Percentiles rank a stretch among this genome's conserved stretches.
Evolutionary conservation across 2,797 vertebrate genomes (phyloP).

Genomic region (Chaenodraco wilsoni): DNA sequence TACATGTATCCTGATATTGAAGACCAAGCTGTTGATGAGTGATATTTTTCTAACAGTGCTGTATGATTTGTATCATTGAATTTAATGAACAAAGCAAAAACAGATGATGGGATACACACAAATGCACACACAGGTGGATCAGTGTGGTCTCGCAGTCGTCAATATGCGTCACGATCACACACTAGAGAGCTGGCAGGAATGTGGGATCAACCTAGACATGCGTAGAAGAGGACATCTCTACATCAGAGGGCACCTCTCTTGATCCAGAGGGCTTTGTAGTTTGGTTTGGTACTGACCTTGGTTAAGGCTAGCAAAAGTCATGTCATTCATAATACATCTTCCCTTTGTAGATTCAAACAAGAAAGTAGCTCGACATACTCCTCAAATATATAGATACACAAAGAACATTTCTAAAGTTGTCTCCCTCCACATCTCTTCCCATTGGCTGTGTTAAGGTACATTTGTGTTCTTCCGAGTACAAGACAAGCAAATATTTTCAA

Average conservation of each 20-base stretch:
- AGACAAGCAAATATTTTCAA: not conserved
- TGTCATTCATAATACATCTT: not conserved
- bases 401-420: not conserved
- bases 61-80: not conserved
- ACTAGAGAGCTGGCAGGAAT: no score
- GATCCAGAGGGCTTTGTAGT: not conserved
- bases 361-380: not conserved
- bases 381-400: not conserved
- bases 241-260: not conserved
- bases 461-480: no score
- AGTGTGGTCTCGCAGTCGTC: not conserved
- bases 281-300: not conserved
- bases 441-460: not conserved
- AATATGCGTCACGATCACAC: not conserved
- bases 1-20: no score
- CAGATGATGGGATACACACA: not conserved
- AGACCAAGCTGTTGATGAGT: no score
- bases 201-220: no score
- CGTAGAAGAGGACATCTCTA: no score
- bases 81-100: not conserved
- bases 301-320: not conserved
- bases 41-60: no score
- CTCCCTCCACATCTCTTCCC: not conserved
- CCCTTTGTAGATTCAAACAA: not conserved
- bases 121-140: not conserved